Evolutionary conservation across 2,797 vertebrate species (phyloP).

Genomic region (Typhlichthys eigenmanni): DNA sequence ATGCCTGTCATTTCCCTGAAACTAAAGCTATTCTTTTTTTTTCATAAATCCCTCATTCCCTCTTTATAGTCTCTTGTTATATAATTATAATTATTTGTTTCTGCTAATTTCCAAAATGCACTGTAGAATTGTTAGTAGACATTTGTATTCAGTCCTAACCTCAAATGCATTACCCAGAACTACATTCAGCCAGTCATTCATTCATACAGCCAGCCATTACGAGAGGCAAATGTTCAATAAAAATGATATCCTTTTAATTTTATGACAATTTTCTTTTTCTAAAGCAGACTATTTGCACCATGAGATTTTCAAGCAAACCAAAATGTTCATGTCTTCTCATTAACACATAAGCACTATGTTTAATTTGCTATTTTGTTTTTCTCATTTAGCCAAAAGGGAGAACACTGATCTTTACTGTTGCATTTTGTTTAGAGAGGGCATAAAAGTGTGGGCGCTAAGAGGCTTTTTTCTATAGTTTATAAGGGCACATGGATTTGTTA

Average conservation of each 20-base stretch:
- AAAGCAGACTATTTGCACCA: slow-evolving; percentile 29
- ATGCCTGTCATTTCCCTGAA: too few relatives aligned
- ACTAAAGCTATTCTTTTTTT: too few relatives aligned
- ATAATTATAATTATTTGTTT: too few relatives aligned
- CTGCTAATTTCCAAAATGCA: too few relatives aligned
- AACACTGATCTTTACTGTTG: slow-evolving; percentile 55
- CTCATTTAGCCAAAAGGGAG: slow-evolving; percentile 44
- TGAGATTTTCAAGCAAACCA: slow-evolving; percentile 30
- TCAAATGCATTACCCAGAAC: neutral
- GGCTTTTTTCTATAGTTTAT: slow-evolving; percentile 17
- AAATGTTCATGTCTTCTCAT: slow-evolving; percentile 51
- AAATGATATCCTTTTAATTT: slow-evolving; percentile 25
- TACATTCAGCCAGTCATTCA: neutral
- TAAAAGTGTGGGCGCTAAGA: slow-evolving; percentile 65
- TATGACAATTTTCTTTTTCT: slow-evolving; percentile 20
- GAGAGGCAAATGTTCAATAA: neutral
- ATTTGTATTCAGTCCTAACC: too few relatives aligned
- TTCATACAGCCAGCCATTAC: neutral
- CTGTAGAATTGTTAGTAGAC: too few relatives aligned
- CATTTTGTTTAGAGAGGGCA: slow-evolving; percentile 46
- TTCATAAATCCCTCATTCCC: too few relatives aligned
- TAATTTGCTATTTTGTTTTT: slow-evolving; percentile 46
- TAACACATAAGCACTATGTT: slow-evolving; percentile 55
- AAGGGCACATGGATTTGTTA: slow-evolving; percentile 53
- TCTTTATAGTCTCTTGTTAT: too few relatives aligned